These are phyloP conservation scores for Alcis repandata DNA, from an alignment of 2,888 invertebrate species.

Conservation along the genomic window DNA sequence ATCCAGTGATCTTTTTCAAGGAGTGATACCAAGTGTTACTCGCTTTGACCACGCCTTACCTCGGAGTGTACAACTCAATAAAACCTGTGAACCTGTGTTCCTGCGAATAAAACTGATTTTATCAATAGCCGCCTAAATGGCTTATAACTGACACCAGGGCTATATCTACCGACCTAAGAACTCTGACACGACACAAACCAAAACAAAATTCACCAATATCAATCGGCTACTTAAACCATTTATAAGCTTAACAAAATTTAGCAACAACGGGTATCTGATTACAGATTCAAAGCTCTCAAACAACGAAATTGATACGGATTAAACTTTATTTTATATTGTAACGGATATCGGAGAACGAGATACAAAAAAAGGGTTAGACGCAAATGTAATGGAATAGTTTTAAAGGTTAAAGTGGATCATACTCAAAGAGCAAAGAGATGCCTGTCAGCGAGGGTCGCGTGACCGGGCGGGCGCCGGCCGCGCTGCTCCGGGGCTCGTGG, in stretches of 20 bases:
- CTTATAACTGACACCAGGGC: too few relatives aligned
- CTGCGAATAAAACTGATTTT: too few relatives aligned
- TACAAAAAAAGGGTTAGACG: slow-evolving; percentile 31
- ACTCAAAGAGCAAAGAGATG: slow-evolving; percentile 46
- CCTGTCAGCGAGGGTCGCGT: slow-evolving; percentile 37
- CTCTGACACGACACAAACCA: too few relatives aligned
- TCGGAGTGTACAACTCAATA: too few relatives aligned
- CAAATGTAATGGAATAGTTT: slow-evolving; percentile 46
- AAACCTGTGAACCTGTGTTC: too few relatives aligned
- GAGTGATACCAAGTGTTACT: too few relatives aligned
- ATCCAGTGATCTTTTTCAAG: too few relatives aligned
- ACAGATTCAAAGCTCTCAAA: slow-evolving; percentile 11
- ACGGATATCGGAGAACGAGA: slow-evolving; percentile 23
- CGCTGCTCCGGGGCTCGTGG: slow-evolving; percentile 22
- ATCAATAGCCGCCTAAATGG: too few relatives aligned
- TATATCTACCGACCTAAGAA: too few relatives aligned
- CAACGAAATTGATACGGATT: slow-evolving; percentile 23
- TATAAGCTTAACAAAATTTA: background rate
- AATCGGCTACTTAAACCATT: background rate
- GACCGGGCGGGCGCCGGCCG: slow-evolving; percentile 21
- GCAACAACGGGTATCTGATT: slow-evolving; percentile 17
- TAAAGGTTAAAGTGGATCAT: slow-evolving; percentile 46
- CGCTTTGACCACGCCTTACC: too few relatives aligned
- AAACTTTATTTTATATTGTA: slow-evolving; percentile 21
- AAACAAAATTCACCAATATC: background rate